A percentile compares a stretch with the other conserved stretches of the same genome.
Evolutionary conservation across 2,888 invertebrate genomes (phyloP).

Genomic region (Polylopha cassiicola): DNA sequence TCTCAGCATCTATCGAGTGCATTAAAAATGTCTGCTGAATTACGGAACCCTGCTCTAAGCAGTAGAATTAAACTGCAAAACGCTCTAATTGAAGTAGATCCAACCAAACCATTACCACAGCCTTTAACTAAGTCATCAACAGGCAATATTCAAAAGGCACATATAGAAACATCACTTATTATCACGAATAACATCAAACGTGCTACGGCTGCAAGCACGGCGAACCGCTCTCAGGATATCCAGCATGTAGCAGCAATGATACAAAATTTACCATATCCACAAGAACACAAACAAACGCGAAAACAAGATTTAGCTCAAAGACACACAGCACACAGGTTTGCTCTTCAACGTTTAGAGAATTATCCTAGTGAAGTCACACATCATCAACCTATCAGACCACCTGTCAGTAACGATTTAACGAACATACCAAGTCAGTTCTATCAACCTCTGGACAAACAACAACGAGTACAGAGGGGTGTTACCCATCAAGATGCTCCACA

Average conservation of each 20-base stretch:
- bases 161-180: background rate
- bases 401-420: constrained; percentile 1
- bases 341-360: background rate
- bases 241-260: constrained; percentile 4
- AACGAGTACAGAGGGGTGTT: background rate
- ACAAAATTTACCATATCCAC: background rate
- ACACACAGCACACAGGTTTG: background rate
- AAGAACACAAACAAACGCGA: background rate
- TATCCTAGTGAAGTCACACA: background rate
- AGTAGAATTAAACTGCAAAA: background rate
- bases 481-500: background rate
- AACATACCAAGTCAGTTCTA: constrained; percentile 3
- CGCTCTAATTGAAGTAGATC: background rate
- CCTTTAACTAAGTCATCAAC: constrained; percentile 2
- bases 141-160: constrained; percentile 4
- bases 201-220: background rate
- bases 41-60: no score
- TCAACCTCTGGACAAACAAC: constrained; percentile 2
- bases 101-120: background rate
- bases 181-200: background rate
- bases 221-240: constrained; percentile 1
- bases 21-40: background rate
- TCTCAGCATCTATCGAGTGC: background rate
- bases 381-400: constrained; percentile 3
- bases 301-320: background rate